These are phyloP conservation scores for Apostichopus californicus DNA, from an alignment of 35 echinoderm and acorn worm genomes.

Conservation along the genomic window DNA sequence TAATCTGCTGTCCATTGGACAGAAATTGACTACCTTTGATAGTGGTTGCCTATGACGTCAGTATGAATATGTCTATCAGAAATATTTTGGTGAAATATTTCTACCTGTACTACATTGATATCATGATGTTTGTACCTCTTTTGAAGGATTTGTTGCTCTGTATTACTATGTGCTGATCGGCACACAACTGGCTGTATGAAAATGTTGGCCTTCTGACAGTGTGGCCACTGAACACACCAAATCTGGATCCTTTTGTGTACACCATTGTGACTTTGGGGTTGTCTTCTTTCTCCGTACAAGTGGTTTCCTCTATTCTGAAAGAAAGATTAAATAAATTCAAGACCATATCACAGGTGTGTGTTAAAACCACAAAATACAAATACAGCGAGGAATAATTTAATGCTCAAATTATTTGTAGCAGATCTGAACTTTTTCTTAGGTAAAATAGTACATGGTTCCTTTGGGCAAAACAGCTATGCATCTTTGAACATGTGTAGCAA, in stretches of 20 bases:
- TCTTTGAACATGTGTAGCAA: too few species aligned
- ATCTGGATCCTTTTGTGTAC: conserved; percentile 23
- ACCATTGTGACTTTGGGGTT: not conserved
- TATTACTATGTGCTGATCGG: conserved; percentile 34
- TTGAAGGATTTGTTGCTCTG: not conserved
- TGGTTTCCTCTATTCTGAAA: not conserved
- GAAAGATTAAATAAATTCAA: not conserved
- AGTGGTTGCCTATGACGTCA: not conserved
- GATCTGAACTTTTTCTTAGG: too few species aligned
- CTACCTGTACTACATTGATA: not conserved
- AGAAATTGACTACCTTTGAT: too few species aligned
- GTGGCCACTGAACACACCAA: conserved; percentile 51
- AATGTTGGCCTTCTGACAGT: conserved; percentile 30
- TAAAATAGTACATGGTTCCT: too few species aligned
- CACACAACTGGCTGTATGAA: conserved; percentile 49
- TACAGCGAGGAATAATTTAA: too few species aligned
- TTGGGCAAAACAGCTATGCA: too few species aligned
- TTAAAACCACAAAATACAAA: too few species aligned
- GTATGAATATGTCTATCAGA: not conserved
- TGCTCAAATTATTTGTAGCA: too few species aligned
- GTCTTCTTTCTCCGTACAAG: not conserved
- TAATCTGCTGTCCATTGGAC: too few species aligned
- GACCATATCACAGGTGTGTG: too few species aligned
- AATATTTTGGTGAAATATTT: not conserved
- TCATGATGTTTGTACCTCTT: not conserved